phyloP scores from a whole-genome alignment of 2,797 vertebrate species.

The Aplochiton taeniatus region DNA sequence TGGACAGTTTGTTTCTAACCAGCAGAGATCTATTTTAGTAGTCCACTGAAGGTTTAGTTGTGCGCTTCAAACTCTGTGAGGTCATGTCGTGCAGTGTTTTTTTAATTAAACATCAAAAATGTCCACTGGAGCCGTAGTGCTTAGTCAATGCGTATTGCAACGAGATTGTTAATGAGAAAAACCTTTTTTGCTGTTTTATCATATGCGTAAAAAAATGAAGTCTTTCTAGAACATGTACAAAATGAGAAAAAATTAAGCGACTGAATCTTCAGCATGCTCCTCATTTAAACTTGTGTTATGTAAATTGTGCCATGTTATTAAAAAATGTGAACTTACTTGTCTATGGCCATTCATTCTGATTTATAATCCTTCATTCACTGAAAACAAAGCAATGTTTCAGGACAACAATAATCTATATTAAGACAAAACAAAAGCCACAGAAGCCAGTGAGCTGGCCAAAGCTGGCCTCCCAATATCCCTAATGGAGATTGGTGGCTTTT shows the following conservation, averaged over 20 bases:
- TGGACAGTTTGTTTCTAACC: slow-evolving; percentile 91
- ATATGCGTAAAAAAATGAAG: slow-evolving; percentile 90
- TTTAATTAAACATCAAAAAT: slow-evolving; percentile 79
- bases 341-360: slow-evolving; percentile 15
- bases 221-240: slow-evolving; percentile 96
- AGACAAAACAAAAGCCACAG: no score
- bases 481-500: no score
- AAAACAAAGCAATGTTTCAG: no score
- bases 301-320: slow-evolving; percentile 99
- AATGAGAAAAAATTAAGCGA: slow-evolving; percentile 80
- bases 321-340: slow-evolving; percentile 95
- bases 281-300: slow-evolving; percentile 99
- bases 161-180: slow-evolving; percentile 93
- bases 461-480: no score
- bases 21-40: slow-evolving; percentile 99
- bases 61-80: slow-evolving; percentile 98
- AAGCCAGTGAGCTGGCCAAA: no score
- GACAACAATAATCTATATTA: no score
- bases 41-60: slow-evolving; percentile 97
- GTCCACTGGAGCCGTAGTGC: slow-evolving; percentile 95
- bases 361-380: background rate
- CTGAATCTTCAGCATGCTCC: slow-evolving; percentile 98
- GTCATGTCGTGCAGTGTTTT: slow-evolving; percentile 93
- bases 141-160: slow-evolving; percentile 96
- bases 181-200: slow-evolving; percentile 92